Evolutionary conservation across 37 sponge, comb jelly and placozoan species (phyloP).

Genomic region (Tethya wilhelma): DNA sequence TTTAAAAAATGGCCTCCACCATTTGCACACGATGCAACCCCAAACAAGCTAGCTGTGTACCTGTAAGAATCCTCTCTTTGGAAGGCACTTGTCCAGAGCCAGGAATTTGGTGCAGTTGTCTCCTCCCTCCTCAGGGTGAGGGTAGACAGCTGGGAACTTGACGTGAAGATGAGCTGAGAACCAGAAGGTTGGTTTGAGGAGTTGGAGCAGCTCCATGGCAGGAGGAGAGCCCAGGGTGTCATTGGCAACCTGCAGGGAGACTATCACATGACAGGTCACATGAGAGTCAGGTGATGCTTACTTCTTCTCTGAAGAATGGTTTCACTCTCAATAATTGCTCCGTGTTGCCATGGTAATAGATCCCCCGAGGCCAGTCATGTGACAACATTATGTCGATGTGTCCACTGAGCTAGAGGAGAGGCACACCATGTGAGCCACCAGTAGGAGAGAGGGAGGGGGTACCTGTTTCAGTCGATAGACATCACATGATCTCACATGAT

Average conservation of each 20-base stretch:
- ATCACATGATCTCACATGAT: conserved; percentile 89
- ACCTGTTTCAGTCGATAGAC: conserved; percentile 84
- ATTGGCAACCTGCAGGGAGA: conserved; percentile 46
- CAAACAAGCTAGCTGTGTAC: conserved; percentile 27
- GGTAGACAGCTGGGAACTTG: conserved; percentile 86
- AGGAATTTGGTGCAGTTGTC: conserved; percentile 72
- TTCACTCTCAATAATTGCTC: conserved; percentile 77
- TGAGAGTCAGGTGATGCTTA: no score
- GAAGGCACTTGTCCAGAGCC: conserved; percentile 94
- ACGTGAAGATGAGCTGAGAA: conserved; percentile 97
- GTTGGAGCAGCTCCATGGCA: conserved; percentile 79
- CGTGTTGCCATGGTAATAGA: conserved; percentile 91
- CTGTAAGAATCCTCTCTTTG: conserved; percentile 83
- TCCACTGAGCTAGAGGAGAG: conserved; percentile 46
- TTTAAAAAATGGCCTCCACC: no score
- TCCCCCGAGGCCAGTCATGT: conserved; percentile 98
- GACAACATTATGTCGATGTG: conserved; percentile 89
- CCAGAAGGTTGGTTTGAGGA: conserved; percentile 83
- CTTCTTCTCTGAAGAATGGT: conserved; percentile 85
- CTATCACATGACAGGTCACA: no score
- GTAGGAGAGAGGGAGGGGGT: no score
- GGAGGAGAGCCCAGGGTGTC: conserved; percentile 82
- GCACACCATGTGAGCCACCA: no score
- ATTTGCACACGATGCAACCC: conserved; percentile 2
- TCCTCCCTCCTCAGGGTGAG: conserved; percentile 37